Base-by-base conservation (phyloP, 2,888 invertebrate genomes). In the Hypomecis atomaria region DNA sequence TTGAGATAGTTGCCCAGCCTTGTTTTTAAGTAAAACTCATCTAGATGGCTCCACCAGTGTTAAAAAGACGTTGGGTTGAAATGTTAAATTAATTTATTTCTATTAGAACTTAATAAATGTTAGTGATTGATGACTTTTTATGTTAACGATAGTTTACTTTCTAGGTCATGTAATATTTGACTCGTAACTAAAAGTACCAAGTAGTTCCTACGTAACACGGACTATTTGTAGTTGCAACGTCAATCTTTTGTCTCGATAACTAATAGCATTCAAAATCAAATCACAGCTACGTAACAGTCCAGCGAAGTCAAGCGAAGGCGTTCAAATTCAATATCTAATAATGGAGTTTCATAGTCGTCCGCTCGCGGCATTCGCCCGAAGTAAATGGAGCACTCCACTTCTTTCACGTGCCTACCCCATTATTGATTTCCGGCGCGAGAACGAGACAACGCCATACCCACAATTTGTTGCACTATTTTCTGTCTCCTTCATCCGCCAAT, bases 401-500 rank as follows among this genome's bases (percentile, higher is more conserved):
- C 86, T 87, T 87, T 87, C 92, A 92, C 92, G 92, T 92, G 92
- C 89, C 86, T 79, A 89, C 88, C 88, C 91, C 85, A 88, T 90
- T 92, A 91, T 92, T 92, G 93, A 92, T 92, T 93, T 93, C 93
- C 92, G 92, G 92, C 86, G 89, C 83, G 72, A 77, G 84, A 91
- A 76, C 70, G 88, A 81, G 91, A 91, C 81, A 74, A 69, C 83
- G 86, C 86, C 75, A 83, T 91, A 87, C 87, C 52, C 82, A 87
- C 82, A 88, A 91, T 91, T 91, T 91, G 90, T 92, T 92, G 92
- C 90, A 92, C 91, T 90, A 92, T 91, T 90, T 92, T 90, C 79
- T 74, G 78, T 91, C 86, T 75, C 84, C 10, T 73, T 92, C 84
- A 59, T 84, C 81, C 88, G 87, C 91, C 90, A 90, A 92, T 92